Evolutionary conservation across 1,140 invertebrate species (phyloP).

Genomic region (Philopotamus ludificatus): DNA sequence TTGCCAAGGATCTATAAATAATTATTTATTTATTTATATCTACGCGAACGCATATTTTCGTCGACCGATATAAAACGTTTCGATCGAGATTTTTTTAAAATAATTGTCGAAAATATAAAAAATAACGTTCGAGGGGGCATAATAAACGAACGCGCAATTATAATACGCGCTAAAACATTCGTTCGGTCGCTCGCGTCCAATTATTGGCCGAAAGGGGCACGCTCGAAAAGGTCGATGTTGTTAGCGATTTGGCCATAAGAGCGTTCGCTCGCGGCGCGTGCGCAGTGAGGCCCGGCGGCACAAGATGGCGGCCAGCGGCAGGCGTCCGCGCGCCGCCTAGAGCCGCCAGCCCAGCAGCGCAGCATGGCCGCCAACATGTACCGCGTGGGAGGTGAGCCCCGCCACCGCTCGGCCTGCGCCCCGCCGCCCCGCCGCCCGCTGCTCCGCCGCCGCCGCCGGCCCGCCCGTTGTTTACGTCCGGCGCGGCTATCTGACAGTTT

Average conservation of each 20-base stretch:
- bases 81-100: too few relatives aligned
- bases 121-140: too few relatives aligned
- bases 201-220: neutral
- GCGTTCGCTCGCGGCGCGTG: neutral
- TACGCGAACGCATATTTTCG: too few relatives aligned
- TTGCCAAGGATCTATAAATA: too few relatives aligned
- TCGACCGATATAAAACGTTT: too few relatives aligned
- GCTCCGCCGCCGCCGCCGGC: neutral
- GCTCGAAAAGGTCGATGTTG: too few relatives aligned
- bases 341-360: neutral
- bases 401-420: conserved; percentile 10
- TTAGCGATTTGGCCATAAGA: too few relatives aligned
- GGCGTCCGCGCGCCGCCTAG: conserved; percentile 23
- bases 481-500: neutral
- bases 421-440: conserved; percentile 10
- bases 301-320: conserved; percentile 28
- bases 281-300: conserved; percentile 10
- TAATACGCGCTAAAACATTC: neutral
- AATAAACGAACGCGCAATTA: neutral
- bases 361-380: conserved; percentile 71
- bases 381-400: conserved; percentile 75
- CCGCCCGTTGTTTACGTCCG: neutral
- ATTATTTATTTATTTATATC: too few relatives aligned
- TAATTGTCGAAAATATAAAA: too few relatives aligned
- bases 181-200: neutral